Conservation (phyloP, 1,140 invertebrate species). For the Lanistes nyassanus region DNA sequence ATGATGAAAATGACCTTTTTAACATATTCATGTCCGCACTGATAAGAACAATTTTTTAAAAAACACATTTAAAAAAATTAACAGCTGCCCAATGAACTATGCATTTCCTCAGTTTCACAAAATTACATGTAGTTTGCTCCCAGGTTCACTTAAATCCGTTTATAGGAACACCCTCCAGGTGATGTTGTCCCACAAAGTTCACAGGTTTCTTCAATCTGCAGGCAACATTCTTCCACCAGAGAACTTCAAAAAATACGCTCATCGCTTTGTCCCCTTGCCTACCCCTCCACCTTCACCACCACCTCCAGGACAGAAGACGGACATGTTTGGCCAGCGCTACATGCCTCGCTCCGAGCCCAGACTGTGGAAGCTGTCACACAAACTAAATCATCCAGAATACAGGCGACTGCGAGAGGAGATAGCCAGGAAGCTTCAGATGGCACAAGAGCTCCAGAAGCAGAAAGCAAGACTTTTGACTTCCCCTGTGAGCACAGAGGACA, state of each 20-base stretch:
- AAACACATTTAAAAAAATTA: too few species aligned
- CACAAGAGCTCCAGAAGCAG: slow-evolving; percentile 37
- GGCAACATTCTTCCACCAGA: slow-evolving; percentile 64
- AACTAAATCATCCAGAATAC: slow-evolving; percentile 59
- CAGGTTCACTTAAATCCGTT: not conserved
- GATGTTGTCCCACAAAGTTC: not conserved
- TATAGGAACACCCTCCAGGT: not conserved
- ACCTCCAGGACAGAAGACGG: slow-evolving; percentile 48
- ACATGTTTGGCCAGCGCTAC: slow-evolving; percentile 55
- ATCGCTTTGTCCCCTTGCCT: slow-evolving; percentile 48
- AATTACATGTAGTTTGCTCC: too few species aligned
- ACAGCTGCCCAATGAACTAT: too few species aligned
- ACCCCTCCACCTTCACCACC: slow-evolving; percentile 48
- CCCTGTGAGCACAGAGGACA: slow-evolving; percentile 33
- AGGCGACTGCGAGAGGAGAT: slow-evolving; percentile 52
- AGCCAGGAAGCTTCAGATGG: slow-evolving; percentile 37
- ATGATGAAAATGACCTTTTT: too few species aligned
- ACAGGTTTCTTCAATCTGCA: slow-evolving; percentile 39
- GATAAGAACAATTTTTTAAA: too few species aligned
- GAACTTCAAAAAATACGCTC: slow-evolving; percentile 63
- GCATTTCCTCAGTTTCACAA: too few species aligned
- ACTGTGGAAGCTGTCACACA: slow-evolving; percentile 61
- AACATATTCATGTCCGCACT: too few species aligned
- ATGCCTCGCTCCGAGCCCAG: slow-evolving; percentile 49
- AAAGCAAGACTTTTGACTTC: slow-evolving; percentile 35